Percentiles rank a stretch among this genome's conserved stretches.
Evolutionary conservation across 2,113 vertebrate species (phyloP).

Genomic region (Tylochromis polylepis): DNA sequence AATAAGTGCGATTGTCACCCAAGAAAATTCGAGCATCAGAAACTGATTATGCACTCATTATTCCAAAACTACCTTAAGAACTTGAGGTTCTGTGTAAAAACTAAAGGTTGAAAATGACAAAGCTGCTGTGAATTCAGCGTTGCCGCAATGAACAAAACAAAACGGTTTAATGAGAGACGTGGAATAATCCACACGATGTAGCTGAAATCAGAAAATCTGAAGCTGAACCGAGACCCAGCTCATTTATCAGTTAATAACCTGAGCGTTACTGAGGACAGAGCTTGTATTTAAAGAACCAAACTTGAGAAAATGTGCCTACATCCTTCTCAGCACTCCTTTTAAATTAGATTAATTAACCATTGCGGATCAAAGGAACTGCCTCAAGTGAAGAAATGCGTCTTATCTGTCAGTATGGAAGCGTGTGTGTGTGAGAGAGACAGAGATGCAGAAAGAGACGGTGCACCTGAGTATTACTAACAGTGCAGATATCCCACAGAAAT

Average conservation of each 20-base stretch:
- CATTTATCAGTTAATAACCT: slow-evolving; percentile 16
- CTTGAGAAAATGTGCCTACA: not conserved
- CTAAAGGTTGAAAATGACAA: not conserved
- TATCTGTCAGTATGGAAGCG: not conserved
- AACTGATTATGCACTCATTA: not conserved
- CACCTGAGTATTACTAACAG: slow-evolving; percentile 2
- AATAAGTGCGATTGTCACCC: not conserved
- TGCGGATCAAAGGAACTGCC: slow-evolving; percentile 17
- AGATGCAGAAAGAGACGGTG: not conserved
- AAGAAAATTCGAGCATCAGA: not conserved
- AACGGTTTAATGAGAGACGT: not conserved
- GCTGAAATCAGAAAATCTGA: slow-evolving; percentile 13
- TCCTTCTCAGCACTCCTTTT: not conserved
- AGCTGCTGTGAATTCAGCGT: not conserved
- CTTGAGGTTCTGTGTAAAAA: not conserved
- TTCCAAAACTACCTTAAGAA: accelerated
- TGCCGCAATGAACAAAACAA: not conserved
- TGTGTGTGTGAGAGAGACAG: not conserved
- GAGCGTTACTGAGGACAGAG: not conserved
- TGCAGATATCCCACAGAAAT: slow-evolving; percentile 8
- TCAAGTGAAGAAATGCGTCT: not conserved
- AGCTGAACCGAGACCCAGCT: not conserved
- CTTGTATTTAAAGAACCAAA: not conserved
- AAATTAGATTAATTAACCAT: slow-evolving; percentile 11
- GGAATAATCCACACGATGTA: slow-evolving; percentile 14